These are phyloP conservation scores for Pseudorhombus dupliciocellatus DNA, from an alignment of 2,113 vertebrate genomes.

Conservation along the genomic window DNA sequence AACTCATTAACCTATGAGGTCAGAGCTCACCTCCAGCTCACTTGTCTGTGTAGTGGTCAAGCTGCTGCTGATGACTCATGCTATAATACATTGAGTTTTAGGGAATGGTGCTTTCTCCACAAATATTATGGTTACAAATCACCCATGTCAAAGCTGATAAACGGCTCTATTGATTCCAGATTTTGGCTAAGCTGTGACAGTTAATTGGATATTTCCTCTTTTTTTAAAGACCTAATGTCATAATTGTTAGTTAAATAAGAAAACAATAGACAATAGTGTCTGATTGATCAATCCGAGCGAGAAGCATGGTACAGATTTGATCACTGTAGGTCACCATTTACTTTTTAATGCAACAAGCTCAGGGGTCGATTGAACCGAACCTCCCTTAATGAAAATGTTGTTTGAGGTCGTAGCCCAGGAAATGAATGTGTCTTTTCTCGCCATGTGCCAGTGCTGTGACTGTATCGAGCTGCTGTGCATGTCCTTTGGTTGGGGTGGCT, in stretches of 20 bases:
- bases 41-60: neutral
- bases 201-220: neutral
- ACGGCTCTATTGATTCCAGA: neutral
- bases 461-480: conserved; percentile 57
- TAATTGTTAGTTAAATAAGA: too few species aligned
- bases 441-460: conserved; percentile 10
- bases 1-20: neutral
- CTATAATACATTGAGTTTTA: neutral
- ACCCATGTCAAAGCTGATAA: neutral
- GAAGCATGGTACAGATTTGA: neutral
- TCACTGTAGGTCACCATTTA: neutral
- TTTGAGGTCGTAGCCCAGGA: neutral
- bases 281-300: neutral
- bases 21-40: neutral
- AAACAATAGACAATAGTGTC: too few species aligned
- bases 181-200: neutral
- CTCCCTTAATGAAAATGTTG: conserved; percentile 4
- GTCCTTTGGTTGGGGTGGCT: conserved; percentile 62
- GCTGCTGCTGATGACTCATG: neutral
- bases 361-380: neutral
- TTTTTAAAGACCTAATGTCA: too few species aligned
- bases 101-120: neutral
- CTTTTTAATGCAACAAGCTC: neutral
- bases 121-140: neutral
- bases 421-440: conserved; percentile 34